phyloP scores from a whole-genome alignment of 2,797 vertebrate genomes.

The Dromococcyx pavoninus region DNA sequence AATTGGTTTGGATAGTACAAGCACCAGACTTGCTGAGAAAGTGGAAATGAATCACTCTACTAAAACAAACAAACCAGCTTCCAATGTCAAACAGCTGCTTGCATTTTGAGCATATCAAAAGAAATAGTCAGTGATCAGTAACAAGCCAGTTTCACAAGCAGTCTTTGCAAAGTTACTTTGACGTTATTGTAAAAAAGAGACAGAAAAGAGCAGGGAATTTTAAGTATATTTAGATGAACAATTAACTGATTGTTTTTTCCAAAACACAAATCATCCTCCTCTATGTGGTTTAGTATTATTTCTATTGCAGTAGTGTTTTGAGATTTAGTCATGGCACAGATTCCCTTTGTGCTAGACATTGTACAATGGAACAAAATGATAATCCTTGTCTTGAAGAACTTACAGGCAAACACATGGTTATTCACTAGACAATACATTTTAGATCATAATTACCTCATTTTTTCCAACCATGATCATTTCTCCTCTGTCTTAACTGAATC shows the following conservation, averaged over 20 bases:
- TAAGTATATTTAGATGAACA: not conserved
- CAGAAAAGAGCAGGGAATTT: not conserved
- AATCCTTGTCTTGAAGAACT: not conserved
- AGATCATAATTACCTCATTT: not conserved
- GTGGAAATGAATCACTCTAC: not conserved
- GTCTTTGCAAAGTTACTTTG: not conserved
- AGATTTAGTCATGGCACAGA: not conserved
- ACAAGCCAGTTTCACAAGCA: not conserved
- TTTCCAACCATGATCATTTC: not conserved
- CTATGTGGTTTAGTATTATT: not conserved
- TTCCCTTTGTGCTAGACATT: not conserved
- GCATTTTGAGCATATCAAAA: not conserved
- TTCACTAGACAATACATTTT: not conserved
- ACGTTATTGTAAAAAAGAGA: not conserved
- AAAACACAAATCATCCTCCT: not conserved
- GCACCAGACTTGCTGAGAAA: not conserved
- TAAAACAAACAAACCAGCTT: not conserved
- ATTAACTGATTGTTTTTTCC: not conserved
- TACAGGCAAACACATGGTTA: not conserved
- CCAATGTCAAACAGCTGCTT: not conserved
- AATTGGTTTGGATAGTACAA: not conserved
- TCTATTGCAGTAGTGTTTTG: not conserved
- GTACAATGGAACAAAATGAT: not conserved
- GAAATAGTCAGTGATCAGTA: not conserved
- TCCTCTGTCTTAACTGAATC: not conserved